These are phyloP conservation scores for Amblyraja radiata DNA, from an alignment of 2,797 vertebrate species.

Conservation along the genomic window DNA sequence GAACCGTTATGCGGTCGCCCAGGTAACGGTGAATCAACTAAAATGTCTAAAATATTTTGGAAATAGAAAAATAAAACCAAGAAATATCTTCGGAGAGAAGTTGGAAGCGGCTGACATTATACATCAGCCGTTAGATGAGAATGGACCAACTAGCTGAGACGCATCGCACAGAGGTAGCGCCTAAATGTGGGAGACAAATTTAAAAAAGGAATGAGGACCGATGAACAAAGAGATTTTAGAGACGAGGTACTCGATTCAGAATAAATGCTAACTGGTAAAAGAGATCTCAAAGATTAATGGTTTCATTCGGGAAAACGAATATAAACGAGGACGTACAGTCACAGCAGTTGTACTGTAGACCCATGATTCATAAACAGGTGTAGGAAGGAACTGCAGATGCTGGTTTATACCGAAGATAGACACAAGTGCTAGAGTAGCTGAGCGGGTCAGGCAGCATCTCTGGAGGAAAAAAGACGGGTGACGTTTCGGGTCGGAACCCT, in stretches of 20 bases:
- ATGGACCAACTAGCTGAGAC: not conserved
- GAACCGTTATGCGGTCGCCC: not conserved
- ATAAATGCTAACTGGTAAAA: not conserved
- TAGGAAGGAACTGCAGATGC: no score
- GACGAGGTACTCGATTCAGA: not conserved
- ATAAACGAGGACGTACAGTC: not conserved
- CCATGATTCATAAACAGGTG: no score
- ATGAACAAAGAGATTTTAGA: not conserved
- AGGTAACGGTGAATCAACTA: not conserved
- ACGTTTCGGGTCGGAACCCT: no score
- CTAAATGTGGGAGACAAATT: not conserved
- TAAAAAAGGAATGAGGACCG: not conserved
- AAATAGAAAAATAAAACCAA: not conserved
- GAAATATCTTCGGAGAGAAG: not conserved
- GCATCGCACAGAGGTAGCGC: not conserved
- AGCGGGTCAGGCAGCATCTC: no score
- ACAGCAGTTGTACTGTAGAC: not conserved
- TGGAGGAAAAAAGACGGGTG: no score
- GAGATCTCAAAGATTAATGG: not conserved
- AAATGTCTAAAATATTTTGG: not conserved
- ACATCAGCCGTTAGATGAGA: not conserved
- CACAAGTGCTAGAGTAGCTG: no score
- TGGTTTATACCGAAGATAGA: no score
- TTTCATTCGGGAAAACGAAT: not conserved
- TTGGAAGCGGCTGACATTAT: not conserved